phyloP scores from a whole-genome alignment of 1,140 invertebrate species.

The Sminthurides bifidus region DNA sequence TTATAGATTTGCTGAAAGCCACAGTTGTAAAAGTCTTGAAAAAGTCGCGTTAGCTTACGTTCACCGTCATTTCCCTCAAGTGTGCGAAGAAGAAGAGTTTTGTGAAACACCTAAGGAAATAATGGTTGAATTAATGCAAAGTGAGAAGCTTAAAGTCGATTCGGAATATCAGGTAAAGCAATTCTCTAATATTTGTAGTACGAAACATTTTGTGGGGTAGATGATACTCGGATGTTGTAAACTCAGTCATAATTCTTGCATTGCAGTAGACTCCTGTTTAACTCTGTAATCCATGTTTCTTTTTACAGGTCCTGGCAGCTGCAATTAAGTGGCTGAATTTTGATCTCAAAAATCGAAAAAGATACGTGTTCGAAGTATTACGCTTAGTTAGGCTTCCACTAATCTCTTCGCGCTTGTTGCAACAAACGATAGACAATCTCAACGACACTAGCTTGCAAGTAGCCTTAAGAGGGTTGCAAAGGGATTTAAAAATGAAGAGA shows the following conservation, averaged over 20 bases:
- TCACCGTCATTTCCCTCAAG: conserved; percentile 73
- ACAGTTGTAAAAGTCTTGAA: conserved; percentile 70
- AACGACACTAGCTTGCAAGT: conserved; percentile 67
- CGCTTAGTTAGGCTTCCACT: conserved; percentile 70
- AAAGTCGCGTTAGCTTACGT: conserved; percentile 71
- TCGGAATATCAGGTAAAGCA: conserved; percentile 76
- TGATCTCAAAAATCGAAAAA: conserved; percentile 61
- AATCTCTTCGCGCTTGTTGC: conserved; percentile 66
- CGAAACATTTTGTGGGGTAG: background rate
- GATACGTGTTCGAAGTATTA: conserved; percentile 77
- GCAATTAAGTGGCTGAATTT: conserved; percentile 82
- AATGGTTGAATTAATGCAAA: conserved; percentile 64
- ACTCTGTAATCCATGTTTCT: background rate
- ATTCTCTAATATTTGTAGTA: background rate
- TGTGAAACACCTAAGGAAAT: conserved; percentile 69
- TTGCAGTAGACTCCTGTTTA: too few relatives aligned
- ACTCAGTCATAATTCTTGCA: too few relatives aligned
- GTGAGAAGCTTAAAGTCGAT: conserved; percentile 78
- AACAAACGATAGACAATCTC: conserved; percentile 66
- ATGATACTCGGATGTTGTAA: too few relatives aligned
- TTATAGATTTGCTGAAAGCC: conserved; percentile 75
- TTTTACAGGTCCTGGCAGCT: conserved; percentile 64
- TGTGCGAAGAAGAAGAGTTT: conserved; percentile 69
- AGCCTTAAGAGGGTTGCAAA: conserved; percentile 64
- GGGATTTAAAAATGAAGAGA: conserved; percentile 63